A percentile compares a stretch with the other conserved stretches of the same genome.
Conservation (phyloP, 2,888 invertebrate genomes). For the Xylocampa areola region DNA sequence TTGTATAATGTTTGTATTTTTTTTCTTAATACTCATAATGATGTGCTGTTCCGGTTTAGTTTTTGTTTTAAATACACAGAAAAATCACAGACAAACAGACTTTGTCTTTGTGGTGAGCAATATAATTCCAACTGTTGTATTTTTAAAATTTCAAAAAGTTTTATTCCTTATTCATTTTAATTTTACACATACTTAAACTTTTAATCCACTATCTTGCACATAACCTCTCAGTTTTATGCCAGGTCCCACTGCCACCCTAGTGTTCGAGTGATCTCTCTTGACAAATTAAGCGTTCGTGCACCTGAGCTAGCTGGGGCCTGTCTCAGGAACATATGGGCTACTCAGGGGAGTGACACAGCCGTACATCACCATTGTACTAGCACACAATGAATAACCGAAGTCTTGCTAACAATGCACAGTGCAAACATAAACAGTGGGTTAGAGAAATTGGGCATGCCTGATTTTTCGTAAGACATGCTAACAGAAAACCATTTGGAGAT, state of each 20-base stretch:
- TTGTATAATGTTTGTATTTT: constrained; percentile 27
- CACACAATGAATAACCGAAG: not conserved
- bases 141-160: too few relatives aligned
- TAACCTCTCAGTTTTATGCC: constrained; percentile 40
- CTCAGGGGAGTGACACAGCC: constrained; percentile 54
- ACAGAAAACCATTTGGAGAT: too few relatives aligned
- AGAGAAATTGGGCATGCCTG: too few relatives aligned
- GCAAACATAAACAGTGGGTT: not conserved
- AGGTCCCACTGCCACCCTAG: constrained; percentile 12
- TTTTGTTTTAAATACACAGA: constrained; percentile 18
- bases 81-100: not conserved
- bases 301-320: constrained; percentile 70
- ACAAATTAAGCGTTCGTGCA: constrained; percentile 75
- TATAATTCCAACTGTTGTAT: too few relatives aligned
- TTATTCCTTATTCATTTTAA: too few relatives aligned
- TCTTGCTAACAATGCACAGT: too few relatives aligned
- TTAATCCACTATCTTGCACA: too few relatives aligned
- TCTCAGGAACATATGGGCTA: constrained; percentile 67
- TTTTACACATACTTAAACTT: too few relatives aligned
- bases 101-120: too few relatives aligned
- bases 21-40: constrained; percentile 22
- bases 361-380: constrained; percentile 50
- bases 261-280: constrained; percentile 67
- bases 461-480: too few relatives aligned
- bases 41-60: constrained; percentile 23